A percentile compares a stretch with the other conserved stretches of the same genome.
These are phyloP conservation scores for Diaprepes abbreviatus DNA, from an alignment of 2,888 invertebrate genomes.

Conservation along the genomic window DNA sequence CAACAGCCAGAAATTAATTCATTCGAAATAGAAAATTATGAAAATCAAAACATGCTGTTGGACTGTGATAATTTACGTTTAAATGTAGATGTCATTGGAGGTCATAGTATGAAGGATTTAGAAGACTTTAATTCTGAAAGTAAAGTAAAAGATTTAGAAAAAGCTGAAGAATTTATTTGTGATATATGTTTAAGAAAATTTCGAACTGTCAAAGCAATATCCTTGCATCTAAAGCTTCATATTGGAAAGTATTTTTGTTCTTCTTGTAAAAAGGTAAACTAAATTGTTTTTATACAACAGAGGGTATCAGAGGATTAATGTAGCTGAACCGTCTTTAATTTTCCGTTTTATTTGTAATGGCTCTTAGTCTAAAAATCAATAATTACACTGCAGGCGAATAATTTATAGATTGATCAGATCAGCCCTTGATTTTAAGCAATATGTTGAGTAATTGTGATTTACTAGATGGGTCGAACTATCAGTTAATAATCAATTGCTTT, in stretches of 20 bases:
- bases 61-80: slow-evolving; percentile 60
- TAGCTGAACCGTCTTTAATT: no score
- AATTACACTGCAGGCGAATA: no score
- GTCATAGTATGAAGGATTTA: slow-evolving; percentile 58
- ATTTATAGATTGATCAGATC: no score
- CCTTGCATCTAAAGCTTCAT: slow-evolving; percentile 70
- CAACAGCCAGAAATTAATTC: slow-evolving; percentile 56
- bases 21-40: slow-evolving; percentile 55
- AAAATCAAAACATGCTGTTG: slow-evolving; percentile 56
- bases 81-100: slow-evolving; percentile 57
- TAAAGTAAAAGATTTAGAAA: slow-evolving; percentile 51
- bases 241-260: slow-evolving; percentile 69
- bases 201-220: slow-evolving; percentile 54
- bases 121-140: slow-evolving; percentile 63
- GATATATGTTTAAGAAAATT: slow-evolving; percentile 64
- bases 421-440: no score
- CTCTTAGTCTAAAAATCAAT: no score
- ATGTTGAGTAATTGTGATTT: no score
- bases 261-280: slow-evolving; percentile 66
- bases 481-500: no score
- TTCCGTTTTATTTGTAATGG: no score
- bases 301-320: no score
- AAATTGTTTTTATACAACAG: no score
- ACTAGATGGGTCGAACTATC: no score
- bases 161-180: slow-evolving; percentile 56